A percentile compares a stretch with the other conserved stretches of the same genome.
phyloP scores from a whole-genome alignment of 2,113 vertebrate genomes.

The Rutilus rutilus region DNA sequence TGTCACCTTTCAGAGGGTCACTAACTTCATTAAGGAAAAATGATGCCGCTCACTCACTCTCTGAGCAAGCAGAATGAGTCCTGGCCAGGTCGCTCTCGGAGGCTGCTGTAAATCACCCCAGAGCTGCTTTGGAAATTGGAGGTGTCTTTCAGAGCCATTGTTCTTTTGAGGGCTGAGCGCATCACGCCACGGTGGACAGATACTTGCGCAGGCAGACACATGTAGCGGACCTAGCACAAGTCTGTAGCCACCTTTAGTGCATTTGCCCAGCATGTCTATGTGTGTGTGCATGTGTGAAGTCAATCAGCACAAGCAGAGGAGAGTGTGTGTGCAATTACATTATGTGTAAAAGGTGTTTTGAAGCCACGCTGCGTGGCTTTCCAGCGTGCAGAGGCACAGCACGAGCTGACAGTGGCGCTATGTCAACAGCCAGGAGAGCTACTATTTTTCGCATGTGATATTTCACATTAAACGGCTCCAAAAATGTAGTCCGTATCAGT shows the following conservation, averaged over 20 bases:
- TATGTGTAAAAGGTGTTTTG: slow-evolving; percentile 71
- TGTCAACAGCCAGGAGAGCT: slow-evolving; percentile 71
- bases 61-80: slow-evolving; percentile 68
- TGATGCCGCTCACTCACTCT: slow-evolving; percentile 74
- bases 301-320: slow-evolving; percentile 43
- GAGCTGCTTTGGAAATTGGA: slow-evolving; percentile 62
- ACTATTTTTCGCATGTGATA: slow-evolving; percentile 65
- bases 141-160: slow-evolving; percentile 64
- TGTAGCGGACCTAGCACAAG: slow-evolving; percentile 18
- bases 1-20: slow-evolving; percentile 84
- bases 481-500: slow-evolving; percentile 62
- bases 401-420: slow-evolving; percentile 68
- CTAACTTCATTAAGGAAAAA: slow-evolving; percentile 83
- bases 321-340: slow-evolving; percentile 74
- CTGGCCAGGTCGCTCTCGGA: slow-evolving; percentile 59
- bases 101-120: slow-evolving; percentile 65
- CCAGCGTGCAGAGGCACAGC: slow-evolving; percentile 60
- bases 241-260: slow-evolving; percentile 10
- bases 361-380: slow-evolving; percentile 58
- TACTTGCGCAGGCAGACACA: slow-evolving; percentile 49
- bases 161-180: slow-evolving; percentile 64
- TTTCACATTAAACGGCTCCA: slow-evolving; percentile 71
- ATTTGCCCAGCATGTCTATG: slow-evolving; percentile 1
- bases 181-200: slow-evolving; percentile 60
- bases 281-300: neutral